Evolutionary conservation across 2,888 invertebrate genomes (phyloP).

Genomic region (Teleogryllus oceanicus): DNA sequence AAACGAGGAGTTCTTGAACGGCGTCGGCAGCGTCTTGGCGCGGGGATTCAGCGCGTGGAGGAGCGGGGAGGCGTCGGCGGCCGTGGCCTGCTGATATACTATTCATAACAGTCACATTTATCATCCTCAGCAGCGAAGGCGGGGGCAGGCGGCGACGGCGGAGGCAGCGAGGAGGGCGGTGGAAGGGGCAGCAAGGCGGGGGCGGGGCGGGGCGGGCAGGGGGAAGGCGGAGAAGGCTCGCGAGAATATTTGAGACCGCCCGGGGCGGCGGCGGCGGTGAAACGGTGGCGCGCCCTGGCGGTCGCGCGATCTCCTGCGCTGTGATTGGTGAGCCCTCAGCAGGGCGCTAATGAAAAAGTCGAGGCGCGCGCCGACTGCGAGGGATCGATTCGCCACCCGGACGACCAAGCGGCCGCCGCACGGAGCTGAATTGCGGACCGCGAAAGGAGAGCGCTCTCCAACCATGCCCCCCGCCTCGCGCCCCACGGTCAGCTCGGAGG

Average conservation of each 20-base stretch:
- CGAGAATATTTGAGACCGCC: not conserved
- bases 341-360: not conserved
- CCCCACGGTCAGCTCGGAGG: too few species aligned
- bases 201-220: not conserved
- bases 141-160: not conserved
- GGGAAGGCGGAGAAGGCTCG: not conserved
- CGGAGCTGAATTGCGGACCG: too few species aligned
- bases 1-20: slow-evolving; percentile 18
- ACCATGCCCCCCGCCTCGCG: too few species aligned
- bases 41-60: not conserved
- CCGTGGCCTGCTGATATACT: slow-evolving; percentile 18
- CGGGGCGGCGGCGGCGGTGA: too few species aligned
- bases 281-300: too few species aligned
- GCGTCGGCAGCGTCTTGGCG: not conserved
- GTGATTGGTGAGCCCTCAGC: slow-evolving; percentile 1
- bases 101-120: slow-evolving; percentile 18
- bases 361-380: too few species aligned
- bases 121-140: not conserved
- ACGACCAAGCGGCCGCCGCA: too few species aligned
- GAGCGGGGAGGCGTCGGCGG: not conserved
- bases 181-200: not conserved
- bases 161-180: not conserved
- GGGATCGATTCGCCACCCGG: too few species aligned
- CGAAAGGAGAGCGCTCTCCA: too few species aligned
- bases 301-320: too few species aligned